These are phyloP conservation scores for Phoxinus phoxinus DNA, from an alignment of 2,113 vertebrate genomes.

Conservation along the genomic window DNA sequence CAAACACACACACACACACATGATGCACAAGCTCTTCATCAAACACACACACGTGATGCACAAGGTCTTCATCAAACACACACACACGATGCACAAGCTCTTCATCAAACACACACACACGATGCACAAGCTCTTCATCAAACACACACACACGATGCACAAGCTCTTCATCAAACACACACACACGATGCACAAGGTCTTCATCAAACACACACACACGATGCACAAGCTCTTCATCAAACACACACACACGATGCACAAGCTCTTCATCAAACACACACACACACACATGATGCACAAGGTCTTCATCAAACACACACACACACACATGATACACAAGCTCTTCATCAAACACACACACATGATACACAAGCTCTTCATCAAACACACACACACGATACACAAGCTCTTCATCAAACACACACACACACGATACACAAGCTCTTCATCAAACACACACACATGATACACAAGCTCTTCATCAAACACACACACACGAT, in stretches of 20 bases:
- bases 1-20: slow-evolving; percentile 1
- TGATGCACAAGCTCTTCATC: no score
- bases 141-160: slow-evolving; percentile 52
- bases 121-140: slow-evolving; percentile 39
- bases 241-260: no score
- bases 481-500: slow-evolving; percentile 44
- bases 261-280: slow-evolving; percentile 66
- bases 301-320: slow-evolving; percentile 61
- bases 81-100: no score
- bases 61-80: slow-evolving; percentile 58
- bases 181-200: slow-evolving; percentile 39
- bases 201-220: slow-evolving; percentile 61
- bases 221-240: no score
- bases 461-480: no score
- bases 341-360: slow-evolving; percentile 62
- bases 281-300: slow-evolving; percentile 20
- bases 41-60: slow-evolving; percentile 67
- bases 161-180: slow-evolving; percentile 65
- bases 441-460: slow-evolving; percentile 45
- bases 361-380: slow-evolving; percentile 52
- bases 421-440: slow-evolving; percentile 47
- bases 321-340: no score
- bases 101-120: no score
- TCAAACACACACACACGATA: slow-evolving; percentile 56
- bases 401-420: slow-evolving; percentile 64